These are phyloP conservation scores for Catharus fuscescens DNA, from an alignment of 2,113 vertebrate genomes.

Conservation along the genomic window DNA sequence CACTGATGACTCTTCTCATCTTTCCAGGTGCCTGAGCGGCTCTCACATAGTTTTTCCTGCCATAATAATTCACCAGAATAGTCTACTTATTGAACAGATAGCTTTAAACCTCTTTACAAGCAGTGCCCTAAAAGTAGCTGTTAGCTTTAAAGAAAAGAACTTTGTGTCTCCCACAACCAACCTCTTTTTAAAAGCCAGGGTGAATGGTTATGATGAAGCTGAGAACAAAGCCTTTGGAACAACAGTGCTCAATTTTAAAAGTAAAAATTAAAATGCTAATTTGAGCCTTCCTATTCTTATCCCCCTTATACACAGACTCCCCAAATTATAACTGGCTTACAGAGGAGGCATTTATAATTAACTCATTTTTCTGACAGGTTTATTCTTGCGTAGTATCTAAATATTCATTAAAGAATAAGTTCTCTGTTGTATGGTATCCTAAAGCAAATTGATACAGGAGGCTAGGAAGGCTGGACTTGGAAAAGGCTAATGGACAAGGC, in stretches of 20 bases:
- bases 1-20: not conserved
- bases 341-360: constrained; percentile 35
- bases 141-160: not conserved
- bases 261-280: constrained; percentile 49
- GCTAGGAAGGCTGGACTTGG: not conserved
- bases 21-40: not conserved
- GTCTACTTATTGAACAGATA: not conserved
- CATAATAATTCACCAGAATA: not conserved
- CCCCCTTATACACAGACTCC: not conserved
- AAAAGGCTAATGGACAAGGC: not conserved
- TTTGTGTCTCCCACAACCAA: not conserved
- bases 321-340: constrained; percentile 48
- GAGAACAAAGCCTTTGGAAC: constrained; percentile 32
- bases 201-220: not conserved
- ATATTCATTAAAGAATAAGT: constrained; percentile 9
- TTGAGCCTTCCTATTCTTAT: constrained; percentile 17
- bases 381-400: constrained; percentile 42
- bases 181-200: not conserved
- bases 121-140: not conserved
- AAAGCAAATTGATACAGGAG: not conserved
- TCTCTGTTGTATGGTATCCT: not conserved
- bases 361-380: constrained; percentile 37
- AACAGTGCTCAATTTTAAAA: not conserved
- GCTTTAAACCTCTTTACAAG: not conserved
- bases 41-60: not conserved